Percentiles rank a stretch among this genome's conserved stretches.
phyloP scores from a whole-genome alignment of 2,888 invertebrate genomes.

The Oligia strigilis region DNA sequence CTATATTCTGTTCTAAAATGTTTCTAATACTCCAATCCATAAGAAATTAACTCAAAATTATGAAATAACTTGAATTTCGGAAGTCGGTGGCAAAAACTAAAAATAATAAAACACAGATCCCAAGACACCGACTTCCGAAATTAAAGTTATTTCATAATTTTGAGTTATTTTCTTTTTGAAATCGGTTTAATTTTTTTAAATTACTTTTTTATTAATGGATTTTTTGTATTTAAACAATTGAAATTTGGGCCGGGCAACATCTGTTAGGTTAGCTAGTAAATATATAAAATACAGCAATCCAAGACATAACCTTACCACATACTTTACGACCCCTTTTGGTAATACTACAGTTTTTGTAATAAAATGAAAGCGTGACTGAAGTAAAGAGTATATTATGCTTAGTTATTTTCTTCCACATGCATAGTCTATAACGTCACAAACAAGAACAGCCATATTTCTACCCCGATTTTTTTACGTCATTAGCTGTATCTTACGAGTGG shows the following conservation, averaged over 20 bases:
- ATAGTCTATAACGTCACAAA: constrained; percentile 14
- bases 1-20: not conserved
- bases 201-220: not conserved
- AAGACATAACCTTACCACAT: not conserved
- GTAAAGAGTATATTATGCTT: constrained; percentile 4
- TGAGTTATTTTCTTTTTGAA: no score
- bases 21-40: not conserved
- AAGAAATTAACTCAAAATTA: no score
- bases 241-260: not conserved
- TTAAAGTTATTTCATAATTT: no score
- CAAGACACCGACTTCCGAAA: no score
- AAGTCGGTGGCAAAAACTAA: no score
- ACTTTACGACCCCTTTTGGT: not conserved
- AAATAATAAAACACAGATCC: no score
- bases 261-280: not conserved
- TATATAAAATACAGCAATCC: not conserved
- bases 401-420: constrained; percentile 9
- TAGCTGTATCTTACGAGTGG: constrained; percentile 29
- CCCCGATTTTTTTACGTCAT: constrained; percentile 48
- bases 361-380: constrained; percentile 5
- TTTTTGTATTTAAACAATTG: not conserved
- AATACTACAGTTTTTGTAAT: not conserved
- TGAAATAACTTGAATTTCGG: no score
- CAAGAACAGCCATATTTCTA: constrained; percentile 34
- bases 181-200: no score